Evolutionary conservation across 2,113 vertebrate genomes (phyloP).

Genomic region (Heloderma charlesbogerti): DNA sequence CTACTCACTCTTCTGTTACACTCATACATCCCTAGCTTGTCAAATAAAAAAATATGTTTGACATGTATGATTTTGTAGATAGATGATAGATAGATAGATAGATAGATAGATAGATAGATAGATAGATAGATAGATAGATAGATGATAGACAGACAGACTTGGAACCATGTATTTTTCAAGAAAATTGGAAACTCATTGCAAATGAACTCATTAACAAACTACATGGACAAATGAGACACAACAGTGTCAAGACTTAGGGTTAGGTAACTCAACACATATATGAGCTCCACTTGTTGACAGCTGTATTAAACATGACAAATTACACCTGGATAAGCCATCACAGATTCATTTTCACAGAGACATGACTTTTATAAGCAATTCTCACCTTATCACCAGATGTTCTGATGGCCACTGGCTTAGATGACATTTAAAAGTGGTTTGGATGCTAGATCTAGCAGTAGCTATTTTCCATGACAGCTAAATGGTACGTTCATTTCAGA

Average conservation of each 20-base stretch:
- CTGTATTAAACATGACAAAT: slow-evolving; percentile 8
- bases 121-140: no score
- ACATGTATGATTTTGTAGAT: neutral
- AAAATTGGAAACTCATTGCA: neutral
- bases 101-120: no score
- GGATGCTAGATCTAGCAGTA: neutral
- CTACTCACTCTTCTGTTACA: no score
- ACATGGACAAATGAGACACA: neutral
- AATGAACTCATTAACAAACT: neutral
- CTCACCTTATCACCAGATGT: neutral
- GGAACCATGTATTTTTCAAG: neutral
- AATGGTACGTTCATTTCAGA: slow-evolving; percentile 5
- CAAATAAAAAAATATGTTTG: neutral
- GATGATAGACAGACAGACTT: no score
- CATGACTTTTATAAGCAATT: slow-evolving; percentile 7
- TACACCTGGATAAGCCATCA: slow-evolving; percentile 10
- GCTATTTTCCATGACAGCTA: slow-evolving; percentile 1
- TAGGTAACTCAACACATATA: neutral
- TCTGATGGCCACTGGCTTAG: neutral
- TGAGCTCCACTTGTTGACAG: neutral
- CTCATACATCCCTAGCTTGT: no score
- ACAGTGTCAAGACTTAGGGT: neutral
- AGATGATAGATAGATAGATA: neutral
- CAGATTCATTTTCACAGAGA: slow-evolving; percentile 13
- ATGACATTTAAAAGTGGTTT: neutral